Conservation (phyloP, 1,140 invertebrate species). For the Belonocnema kinseyi region DNA sequence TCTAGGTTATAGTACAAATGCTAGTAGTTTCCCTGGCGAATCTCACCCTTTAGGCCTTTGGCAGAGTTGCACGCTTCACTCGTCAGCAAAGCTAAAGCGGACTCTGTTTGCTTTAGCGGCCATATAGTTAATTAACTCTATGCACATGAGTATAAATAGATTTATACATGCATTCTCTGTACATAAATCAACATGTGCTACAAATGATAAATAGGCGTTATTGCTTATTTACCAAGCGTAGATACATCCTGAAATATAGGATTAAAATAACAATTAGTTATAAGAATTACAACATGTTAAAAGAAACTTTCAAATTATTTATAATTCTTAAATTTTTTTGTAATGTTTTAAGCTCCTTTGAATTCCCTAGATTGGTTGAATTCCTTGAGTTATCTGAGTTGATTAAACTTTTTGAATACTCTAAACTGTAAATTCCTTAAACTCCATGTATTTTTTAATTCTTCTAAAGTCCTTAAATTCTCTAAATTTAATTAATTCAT, state of each 20-base stretch:
- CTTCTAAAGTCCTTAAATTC: too few relatives aligned
- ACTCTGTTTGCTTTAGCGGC: slow-evolving; percentile 4
- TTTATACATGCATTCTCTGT: not conserved
- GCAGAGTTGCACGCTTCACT: not conserved
- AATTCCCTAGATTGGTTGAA: too few relatives aligned
- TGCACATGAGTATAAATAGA: slow-evolving; percentile 16
- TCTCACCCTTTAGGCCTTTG: not conserved
- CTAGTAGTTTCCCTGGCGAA: not conserved
- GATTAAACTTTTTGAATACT: too few relatives aligned
- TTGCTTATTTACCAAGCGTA: not conserved
- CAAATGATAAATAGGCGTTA: not conserved
- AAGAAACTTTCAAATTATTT: too few relatives aligned
- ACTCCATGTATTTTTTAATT: too few relatives aligned
- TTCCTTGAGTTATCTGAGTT: too few relatives aligned
- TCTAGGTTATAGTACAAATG: slow-evolving; percentile 4
- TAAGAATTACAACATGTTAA: too few relatives aligned
- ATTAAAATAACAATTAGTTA: too few relatives aligned
- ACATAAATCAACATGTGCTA: not conserved
- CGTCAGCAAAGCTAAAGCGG: not conserved
- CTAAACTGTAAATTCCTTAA: too few relatives aligned
- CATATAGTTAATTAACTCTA: slow-evolving; percentile 13
- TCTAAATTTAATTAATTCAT: too few relatives aligned
- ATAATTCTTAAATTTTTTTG: too few relatives aligned
- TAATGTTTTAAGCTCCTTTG: too few relatives aligned
- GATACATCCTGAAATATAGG: not conserved